Base-by-base conservation (phyloP, 2,888 invertebrate species). In the Furcula furcula region DNA sequence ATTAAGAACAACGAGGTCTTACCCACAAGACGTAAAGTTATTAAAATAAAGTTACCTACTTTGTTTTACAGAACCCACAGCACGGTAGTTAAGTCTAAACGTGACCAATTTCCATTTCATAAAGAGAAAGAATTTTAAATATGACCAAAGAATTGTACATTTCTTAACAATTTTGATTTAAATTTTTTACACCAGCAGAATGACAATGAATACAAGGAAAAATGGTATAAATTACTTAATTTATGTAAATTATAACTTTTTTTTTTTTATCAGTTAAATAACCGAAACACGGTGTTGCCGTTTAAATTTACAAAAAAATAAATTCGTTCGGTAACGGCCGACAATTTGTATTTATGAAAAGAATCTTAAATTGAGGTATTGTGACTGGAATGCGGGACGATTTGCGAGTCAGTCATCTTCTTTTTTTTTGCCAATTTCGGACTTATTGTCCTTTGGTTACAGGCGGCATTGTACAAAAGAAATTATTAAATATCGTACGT, bases 171-270 rank as follows among this genome's bases (percentile, higher is more conserved):
- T 49, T 48, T 50, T 50, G 46, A 52, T 35, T 25, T 41, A 43
- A 39, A 40, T 44, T 47, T 45, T 34, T 43, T 41, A 21, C 40
- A 35, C 46, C 51, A 49, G 44, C 44, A 42, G 52, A 63, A 69
- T 65, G 60, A 64, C 65, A 72, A 68, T 63, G 62, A 50, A 53
- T 43, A 7, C 5, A 20, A 4, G 46, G 44, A 40, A 41, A 57
- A 54, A 48, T 48, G 40, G 57, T 62, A 65, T 67, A 69, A 79
- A 79, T 77, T 76, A 70, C 65, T 57, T 71, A 76, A 79, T 76
- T 78, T 61, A 79, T 76, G 76, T 64, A 76, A 78, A 77, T 75
- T 73, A 59, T 34, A 50, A 61, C 62, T 66, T 64, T 56, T 60
- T 49, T 55, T 56, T 51, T 59, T 43, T 51, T 50, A 36, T 47